Conservation (phyloP, 2,797 vertebrate species). For the Hippopotamyrus pictus region DNA sequence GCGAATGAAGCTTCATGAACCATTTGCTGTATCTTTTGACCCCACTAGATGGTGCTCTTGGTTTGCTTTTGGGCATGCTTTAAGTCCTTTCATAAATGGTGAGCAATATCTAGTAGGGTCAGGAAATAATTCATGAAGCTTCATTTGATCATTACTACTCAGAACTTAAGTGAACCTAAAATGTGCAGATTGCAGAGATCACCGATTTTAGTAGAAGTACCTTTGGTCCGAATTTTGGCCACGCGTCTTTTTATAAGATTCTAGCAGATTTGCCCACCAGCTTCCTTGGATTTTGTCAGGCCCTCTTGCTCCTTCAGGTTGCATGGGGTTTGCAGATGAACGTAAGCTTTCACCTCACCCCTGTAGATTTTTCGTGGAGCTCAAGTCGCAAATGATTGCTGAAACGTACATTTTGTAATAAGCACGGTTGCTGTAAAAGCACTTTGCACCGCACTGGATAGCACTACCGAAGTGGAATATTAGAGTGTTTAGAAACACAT, state of each 20-base stretch:
- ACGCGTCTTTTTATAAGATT: not conserved
- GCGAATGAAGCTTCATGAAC: not conserved
- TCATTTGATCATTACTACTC: not conserved
- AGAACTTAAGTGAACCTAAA: not conserved
- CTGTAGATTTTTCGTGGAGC: not conserved
- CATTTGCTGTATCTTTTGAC: not conserved
- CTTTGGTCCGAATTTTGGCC: not conserved
- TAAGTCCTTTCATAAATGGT: not conserved
- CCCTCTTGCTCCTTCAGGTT: not conserved
- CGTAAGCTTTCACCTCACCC: not conserved
- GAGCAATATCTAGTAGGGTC: not conserved
- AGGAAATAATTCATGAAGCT: not conserved
- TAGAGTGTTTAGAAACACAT: not conserved
- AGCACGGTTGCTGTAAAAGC: not conserved
- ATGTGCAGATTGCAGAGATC: not conserved
- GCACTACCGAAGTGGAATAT: not conserved
- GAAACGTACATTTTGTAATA: not conserved
- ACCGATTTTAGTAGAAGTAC: not conserved
- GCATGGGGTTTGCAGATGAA: not conserved
- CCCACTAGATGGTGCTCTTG: not conserved
- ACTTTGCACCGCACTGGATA: not conserved
- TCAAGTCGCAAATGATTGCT: not conserved
- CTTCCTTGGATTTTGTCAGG: not conserved
- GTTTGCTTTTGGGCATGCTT: not conserved
- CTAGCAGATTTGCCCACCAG: not conserved